These are phyloP conservation scores for Probosciger aterrimus DNA, from an alignment of 2,113 vertebrate genomes.

Conservation along the genomic window DNA sequence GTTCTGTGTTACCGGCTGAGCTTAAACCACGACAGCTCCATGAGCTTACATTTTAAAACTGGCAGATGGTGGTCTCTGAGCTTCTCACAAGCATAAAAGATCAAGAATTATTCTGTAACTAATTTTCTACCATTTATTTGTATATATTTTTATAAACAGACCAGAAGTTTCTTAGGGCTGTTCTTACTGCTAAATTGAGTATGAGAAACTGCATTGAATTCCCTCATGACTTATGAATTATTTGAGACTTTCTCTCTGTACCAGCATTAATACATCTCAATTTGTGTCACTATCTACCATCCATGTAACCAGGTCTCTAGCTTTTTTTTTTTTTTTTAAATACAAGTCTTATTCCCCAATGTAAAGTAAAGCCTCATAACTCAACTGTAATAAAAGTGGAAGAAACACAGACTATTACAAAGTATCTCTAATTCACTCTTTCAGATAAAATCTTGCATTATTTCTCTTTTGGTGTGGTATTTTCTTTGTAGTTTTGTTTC, in stretches of 20 bases:
- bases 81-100: not conserved
- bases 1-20: not conserved
- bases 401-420: not conserved
- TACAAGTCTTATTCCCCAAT: not conserved
- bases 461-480: not conserved
- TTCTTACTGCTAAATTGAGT: not conserved
- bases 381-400: not conserved
- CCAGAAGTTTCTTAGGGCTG: not conserved
- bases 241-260: not conserved
- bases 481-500: not conserved
- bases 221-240: not conserved
- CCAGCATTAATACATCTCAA: not conserved
- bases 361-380: not conserved
- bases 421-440: not conserved
- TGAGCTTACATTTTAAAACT: not conserved
- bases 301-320: not conserved
- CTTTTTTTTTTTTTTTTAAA: not conserved
- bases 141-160: not conserved
- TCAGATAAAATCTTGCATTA: not conserved
- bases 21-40: not conserved
- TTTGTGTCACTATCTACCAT: not conserved
- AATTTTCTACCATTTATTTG: not conserved
- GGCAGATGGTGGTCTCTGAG: not conserved
- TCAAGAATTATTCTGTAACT: not conserved
- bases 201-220: constrained; percentile 6